These are phyloP conservation scores for Eulemur rufifrons DNA, from an alignment of 2,113 vertebrate species.

Conservation along the genomic window DNA sequence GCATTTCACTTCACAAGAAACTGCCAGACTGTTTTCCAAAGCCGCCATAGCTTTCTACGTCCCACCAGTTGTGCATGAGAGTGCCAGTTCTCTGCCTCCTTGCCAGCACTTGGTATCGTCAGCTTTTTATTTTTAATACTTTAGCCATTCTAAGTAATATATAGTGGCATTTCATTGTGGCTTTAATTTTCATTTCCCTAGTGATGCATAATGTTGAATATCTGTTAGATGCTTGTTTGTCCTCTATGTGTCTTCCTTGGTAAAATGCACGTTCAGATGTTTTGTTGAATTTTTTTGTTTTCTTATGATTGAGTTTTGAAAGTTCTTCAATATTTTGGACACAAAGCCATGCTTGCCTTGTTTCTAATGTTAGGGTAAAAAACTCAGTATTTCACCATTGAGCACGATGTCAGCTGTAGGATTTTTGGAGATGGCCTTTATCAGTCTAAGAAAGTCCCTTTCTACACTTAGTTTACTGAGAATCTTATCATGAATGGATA, in stretches of 20 bases:
- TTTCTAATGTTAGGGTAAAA: background rate
- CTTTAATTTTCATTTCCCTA: background rate
- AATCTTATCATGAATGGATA: background rate
- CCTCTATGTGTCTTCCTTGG: background rate
- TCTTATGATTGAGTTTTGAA: background rate
- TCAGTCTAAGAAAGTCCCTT: background rate
- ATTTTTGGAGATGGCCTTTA: background rate
- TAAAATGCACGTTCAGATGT: background rate
- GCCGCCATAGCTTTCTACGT: background rate
- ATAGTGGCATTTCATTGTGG: background rate
- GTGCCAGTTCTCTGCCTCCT: background rate
- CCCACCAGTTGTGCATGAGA: background rate
- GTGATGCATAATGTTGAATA: rapidly evolving
- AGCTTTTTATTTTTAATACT: background rate
- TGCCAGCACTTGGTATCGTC: background rate
- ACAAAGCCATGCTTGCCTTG: too few species aligned
- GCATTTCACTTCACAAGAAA: background rate
- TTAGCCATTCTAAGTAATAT: background rate
- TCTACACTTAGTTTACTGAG: background rate
- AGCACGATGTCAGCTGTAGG: background rate
- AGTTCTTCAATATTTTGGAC: background rate
- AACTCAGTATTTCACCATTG: background rate
- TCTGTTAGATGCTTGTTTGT: background rate
- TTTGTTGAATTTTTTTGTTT: background rate
- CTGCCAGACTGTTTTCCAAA: rapidly evolving